These are phyloP conservation scores for Pituophis catenifer DNA, from an alignment of 2,113 vertebrate genomes.

Conservation along the genomic window DNA sequence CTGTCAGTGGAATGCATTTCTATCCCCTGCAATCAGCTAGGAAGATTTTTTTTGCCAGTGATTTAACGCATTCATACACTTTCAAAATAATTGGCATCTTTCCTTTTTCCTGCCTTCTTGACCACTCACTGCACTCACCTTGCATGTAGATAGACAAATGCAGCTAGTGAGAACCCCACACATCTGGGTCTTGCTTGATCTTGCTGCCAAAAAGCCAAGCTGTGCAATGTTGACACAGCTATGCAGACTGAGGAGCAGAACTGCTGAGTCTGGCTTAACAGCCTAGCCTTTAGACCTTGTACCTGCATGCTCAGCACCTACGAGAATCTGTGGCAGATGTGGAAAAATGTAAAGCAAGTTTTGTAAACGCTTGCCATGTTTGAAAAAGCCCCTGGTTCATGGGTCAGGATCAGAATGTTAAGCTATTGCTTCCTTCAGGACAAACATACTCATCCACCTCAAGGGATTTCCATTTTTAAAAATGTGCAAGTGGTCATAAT, in stretches of 20 bases:
- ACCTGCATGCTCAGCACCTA: not conserved
- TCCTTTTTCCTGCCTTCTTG: not conserved
- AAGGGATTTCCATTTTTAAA: not conserved
- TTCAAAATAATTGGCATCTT: not conserved
- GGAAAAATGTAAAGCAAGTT: not conserved
- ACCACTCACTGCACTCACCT: not conserved
- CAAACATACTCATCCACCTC: not conserved
- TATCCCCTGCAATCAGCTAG: not conserved
- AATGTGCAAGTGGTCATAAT: not conserved
- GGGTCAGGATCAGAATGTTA: not conserved
- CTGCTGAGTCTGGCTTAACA: not conserved
- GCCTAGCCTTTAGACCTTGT: slow-evolving; percentile 21
- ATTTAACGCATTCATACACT: not conserved
- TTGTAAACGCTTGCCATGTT: not conserved
- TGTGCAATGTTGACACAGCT: slow-evolving; percentile 2
- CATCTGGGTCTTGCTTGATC: not conserved
- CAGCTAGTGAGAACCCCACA: not conserved
- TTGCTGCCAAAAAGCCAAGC: not conserved
- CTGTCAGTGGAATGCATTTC: not conserved
- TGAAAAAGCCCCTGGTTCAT: not conserved
- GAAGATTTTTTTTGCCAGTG: not conserved
- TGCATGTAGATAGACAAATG: not conserved
- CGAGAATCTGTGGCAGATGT: not conserved
- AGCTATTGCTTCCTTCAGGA: not conserved
- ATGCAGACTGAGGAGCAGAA: not conserved